These are phyloP conservation scores for Chamaetylas fuelleborni DNA, from an alignment of 2,113 vertebrate species.

Conservation along the genomic window DNA sequence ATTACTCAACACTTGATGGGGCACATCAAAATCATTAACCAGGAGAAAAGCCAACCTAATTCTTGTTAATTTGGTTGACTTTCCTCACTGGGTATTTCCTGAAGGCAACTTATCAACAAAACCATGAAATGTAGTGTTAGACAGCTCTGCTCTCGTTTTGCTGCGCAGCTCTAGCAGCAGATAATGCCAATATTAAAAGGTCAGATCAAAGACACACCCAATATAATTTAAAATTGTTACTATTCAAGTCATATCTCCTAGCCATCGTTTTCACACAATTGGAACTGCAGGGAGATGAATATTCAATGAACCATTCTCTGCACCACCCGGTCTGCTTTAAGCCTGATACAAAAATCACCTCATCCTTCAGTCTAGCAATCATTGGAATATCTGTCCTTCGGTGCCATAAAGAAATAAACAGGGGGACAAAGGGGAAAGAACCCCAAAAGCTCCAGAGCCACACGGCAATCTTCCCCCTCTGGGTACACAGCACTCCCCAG, in stretches of 20 bases:
- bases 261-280: conserved; percentile 13
- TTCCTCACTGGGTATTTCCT: conserved; percentile 35
- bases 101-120: conserved; percentile 49
- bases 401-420: background rate
- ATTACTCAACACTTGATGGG: background rate
- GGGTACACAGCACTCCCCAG: background rate
- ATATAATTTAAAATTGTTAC: background rate
- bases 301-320: conserved; percentile 13
- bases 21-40: background rate
- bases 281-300: conserved; percentile 11
- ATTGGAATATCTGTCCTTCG: conserved; percentile 43
- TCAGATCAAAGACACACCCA: conserved; percentile 41
- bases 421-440: conserved; percentile 45
- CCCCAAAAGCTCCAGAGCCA: conserved; percentile 41
- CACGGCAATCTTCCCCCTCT: background rate
- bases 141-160: background rate
- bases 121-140: conserved; percentile 33
- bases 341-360: conserved; percentile 26
- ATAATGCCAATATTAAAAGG: background rate
- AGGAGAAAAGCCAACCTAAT: conserved; percentile 55
- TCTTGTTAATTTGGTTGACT: background rate
- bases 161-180: background rate
- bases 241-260: background rate
- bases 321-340: conserved; percentile 3
- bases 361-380: conserved; percentile 10